Evolutionary conservation across 2,797 vertebrate genomes (phyloP).

Genomic region (Gymnothorax javanicus): DNA sequence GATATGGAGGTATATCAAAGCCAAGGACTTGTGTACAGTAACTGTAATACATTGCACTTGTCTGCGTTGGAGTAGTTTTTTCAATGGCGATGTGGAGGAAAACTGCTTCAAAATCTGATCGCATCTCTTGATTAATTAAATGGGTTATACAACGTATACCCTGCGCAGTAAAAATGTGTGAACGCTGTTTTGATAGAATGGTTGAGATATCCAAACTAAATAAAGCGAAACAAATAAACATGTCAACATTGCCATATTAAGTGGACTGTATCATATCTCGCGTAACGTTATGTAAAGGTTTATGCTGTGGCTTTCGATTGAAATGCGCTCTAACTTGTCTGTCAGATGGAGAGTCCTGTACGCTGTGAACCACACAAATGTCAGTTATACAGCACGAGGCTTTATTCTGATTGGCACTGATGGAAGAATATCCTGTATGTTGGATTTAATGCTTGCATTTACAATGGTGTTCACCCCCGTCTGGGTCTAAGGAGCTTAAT

Average conservation of each 20-base stretch:
- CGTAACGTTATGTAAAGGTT: no score
- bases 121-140: not conserved
- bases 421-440: not conserved
- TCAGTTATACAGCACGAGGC: not conserved
- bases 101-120: not conserved
- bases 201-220: not conserved
- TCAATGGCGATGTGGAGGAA: not conserved
- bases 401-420: not conserved
- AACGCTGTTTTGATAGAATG: not conserved
- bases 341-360: not conserved
- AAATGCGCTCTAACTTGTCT: not conserved
- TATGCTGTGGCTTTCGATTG: no score
- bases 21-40: not conserved
- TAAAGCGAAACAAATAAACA: not conserved
- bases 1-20: not conserved
- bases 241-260: not conserved
- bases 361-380: not conserved
- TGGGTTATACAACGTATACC: not conserved
- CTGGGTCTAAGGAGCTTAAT: not conserved
- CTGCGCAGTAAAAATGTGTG: not conserved
- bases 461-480: not conserved
- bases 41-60: not conserved
- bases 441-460: not conserved
- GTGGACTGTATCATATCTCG: no score
- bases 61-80: not conserved